A percentile compares a stretch with the other conserved stretches of the same genome.
phyloP scores from a whole-genome alignment of 2,888 invertebrate species.

The Rhingia campestris region DNA sequence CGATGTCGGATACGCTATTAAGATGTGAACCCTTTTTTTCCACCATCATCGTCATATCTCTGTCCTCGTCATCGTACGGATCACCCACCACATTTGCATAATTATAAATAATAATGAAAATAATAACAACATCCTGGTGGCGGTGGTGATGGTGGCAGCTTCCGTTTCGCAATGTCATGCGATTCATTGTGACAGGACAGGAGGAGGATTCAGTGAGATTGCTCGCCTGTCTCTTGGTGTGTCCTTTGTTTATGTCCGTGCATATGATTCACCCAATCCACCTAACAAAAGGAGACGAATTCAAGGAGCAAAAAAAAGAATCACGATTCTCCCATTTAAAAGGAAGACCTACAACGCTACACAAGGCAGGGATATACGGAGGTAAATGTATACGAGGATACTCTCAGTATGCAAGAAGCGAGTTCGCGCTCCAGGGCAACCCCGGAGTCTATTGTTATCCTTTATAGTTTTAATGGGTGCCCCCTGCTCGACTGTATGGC shows the following conservation, averaged over 20 bases:
- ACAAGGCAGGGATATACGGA: neutral
- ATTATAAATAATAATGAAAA: conserved; percentile 73
- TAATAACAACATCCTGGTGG: conserved; percentile 62
- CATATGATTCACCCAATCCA: conserved; percentile 40
- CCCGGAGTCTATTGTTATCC: conserved; percentile 74
- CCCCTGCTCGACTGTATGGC: conserved; percentile 21
- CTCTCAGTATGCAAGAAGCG: conserved; percentile 19
- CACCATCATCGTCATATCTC: conserved; percentile 20
- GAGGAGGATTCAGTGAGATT: conserved; percentile 52
- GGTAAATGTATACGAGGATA: neutral
- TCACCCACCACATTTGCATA: conserved; percentile 74
- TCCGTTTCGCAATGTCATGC: conserved; percentile 71
- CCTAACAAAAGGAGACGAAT: conserved; percentile 67
- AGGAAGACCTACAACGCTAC: conserved; percentile 36
- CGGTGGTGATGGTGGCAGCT: conserved; percentile 31
- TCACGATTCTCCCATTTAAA: conserved; percentile 52
- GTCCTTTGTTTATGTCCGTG: conserved; percentile 65
- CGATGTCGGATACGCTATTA: conserved; percentile 56
- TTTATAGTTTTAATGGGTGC: conserved; percentile 74
- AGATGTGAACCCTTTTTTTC: conserved; percentile 71
- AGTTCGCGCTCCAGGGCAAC: conserved; percentile 70
- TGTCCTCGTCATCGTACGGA: conserved; percentile 51
- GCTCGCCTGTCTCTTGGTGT: conserved; percentile 59
- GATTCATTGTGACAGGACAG: conserved; percentile 64
- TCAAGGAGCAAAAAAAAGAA: conserved; percentile 67